phyloP scores from a whole-genome alignment of 1,140 invertebrate genomes.

The Drosophila sp. region DNA sequence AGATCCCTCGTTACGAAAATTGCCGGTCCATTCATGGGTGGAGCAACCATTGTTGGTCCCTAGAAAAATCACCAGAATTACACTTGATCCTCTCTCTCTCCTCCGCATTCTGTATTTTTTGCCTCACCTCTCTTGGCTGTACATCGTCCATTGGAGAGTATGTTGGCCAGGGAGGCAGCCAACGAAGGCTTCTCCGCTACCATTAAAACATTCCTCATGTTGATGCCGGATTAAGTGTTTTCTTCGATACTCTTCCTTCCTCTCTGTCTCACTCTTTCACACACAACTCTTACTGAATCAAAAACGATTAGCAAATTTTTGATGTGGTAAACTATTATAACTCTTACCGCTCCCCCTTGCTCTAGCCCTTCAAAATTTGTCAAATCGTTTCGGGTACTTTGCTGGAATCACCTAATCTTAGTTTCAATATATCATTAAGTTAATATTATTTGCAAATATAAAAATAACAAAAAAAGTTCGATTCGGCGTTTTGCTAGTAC shows the following conservation, averaged over 20 bases:
- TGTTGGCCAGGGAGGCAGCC: slow-evolving; percentile 96
- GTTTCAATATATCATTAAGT: slow-evolving; percentile 9
- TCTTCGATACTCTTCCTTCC: background rate
- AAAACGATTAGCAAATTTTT: slow-evolving; percentile 5
- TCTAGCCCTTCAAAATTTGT: background rate
- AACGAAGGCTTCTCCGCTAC: slow-evolving; percentile 99
- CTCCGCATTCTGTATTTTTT: background rate
- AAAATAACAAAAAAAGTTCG: slow-evolving; percentile 11
- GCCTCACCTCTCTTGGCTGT: slow-evolving; percentile 92
- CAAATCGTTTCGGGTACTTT: background rate
- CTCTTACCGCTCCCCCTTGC: background rate
- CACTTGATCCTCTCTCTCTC: background rate
- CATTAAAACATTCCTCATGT: slow-evolving; percentile 97
- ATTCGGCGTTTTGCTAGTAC: slow-evolving; percentile 11
- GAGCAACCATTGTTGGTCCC: slow-evolving; percentile 95
- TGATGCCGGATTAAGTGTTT: background rate
- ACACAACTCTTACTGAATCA: slow-evolving; percentile 3
- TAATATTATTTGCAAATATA: slow-evolving; percentile 8
- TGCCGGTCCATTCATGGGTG: slow-evolving; percentile 96
- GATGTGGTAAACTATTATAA: background rate
- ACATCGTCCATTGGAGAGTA: slow-evolving; percentile 94
- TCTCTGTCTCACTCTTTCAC: slow-evolving; percentile 12
- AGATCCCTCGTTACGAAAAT: slow-evolving; percentile 88
- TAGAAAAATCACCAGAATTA: slow-evolving; percentile 67
- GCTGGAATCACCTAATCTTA: background rate